These are phyloP conservation scores for Cryptus viduatorius DNA, from an alignment of 2,888 invertebrate genomes.

Conservation along the genomic window DNA sequence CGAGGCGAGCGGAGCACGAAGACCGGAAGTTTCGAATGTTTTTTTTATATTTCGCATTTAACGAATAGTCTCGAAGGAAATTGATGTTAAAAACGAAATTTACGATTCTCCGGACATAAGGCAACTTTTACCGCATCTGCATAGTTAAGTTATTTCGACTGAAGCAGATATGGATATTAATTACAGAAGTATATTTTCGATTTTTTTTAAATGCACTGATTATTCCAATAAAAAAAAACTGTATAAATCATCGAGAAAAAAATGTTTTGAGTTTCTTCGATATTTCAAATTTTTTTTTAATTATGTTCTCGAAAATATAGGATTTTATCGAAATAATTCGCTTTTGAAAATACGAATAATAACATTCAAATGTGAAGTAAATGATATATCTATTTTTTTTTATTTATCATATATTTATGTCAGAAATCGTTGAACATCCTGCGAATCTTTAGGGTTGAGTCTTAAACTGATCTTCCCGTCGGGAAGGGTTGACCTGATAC, in stretches of 20 bases:
- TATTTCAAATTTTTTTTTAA: no score
- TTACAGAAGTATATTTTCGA: no score
- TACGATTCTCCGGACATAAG: constrained; percentile 2
- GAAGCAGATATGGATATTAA: background rate
- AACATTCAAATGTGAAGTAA: no score
- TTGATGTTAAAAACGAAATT: constrained; percentile 1
- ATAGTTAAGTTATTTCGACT: background rate
- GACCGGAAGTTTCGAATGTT: constrained; percentile 15
- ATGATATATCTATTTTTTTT: no score
- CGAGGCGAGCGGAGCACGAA: background rate
- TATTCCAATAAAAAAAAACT: no score
- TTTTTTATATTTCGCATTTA: constrained; percentile 17
- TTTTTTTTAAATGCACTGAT: no score
- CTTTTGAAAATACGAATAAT: no score
- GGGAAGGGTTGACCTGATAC: background rate
- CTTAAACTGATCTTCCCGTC: background rate
- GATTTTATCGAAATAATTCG: no score
- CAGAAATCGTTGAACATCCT: background rate
- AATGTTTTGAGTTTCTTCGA: no score
- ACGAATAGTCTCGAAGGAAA: background rate
- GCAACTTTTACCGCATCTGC: background rate
- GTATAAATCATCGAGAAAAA: no score
- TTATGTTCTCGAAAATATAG: no score
- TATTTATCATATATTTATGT: no score
- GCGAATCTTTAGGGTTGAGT: background rate